A percentile compares a stretch with the other conserved stretches of the same genome.
Conservation (phyloP, 2,888 invertebrate species). For the Sclerodermus sp. region DNA sequence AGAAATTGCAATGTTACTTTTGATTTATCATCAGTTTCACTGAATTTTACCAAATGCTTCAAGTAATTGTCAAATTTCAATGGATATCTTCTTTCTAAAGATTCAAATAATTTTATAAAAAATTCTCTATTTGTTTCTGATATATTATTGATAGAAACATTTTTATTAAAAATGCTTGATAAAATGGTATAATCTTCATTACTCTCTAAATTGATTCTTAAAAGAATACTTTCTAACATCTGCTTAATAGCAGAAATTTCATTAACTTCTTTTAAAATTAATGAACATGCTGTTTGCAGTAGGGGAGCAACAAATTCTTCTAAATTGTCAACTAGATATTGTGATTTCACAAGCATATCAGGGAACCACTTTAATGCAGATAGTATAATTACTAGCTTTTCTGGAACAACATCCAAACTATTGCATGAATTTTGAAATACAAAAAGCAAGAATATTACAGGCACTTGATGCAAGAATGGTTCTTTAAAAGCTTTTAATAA, state of each 20-base stretch:
- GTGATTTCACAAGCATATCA: constrained; percentile 61
- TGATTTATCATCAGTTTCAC: constrained; percentile 25
- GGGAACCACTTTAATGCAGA: constrained; percentile 59
- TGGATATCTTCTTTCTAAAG: constrained; percentile 72
- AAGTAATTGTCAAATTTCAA: constrained; percentile 70
- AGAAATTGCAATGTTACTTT: constrained; percentile 40
- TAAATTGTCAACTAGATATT: constrained; percentile 62
- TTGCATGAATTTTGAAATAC: constrained; percentile 69
- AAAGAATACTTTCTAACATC: constrained; percentile 64
- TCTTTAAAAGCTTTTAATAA: constrained; percentile 64
- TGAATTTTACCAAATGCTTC: constrained; percentile 60
- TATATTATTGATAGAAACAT: constrained; percentile 14
- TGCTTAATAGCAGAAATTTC: constrained; percentile 58
- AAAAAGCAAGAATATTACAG: constrained; percentile 68
- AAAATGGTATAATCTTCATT: constrained; percentile 54
- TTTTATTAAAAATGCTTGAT: constrained; percentile 29
- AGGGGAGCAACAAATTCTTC: constrained; percentile 64
- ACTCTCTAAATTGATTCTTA: constrained; percentile 64
- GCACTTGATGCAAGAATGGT: constrained; percentile 65
- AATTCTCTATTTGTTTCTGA: constrained; percentile 26
- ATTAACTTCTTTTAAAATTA: constrained; percentile 59
- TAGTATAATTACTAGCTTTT: constrained; percentile 61
- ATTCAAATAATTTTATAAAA: constrained; percentile 35
- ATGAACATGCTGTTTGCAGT: constrained; percentile 60
- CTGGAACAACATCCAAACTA: constrained; percentile 60